These are phyloP conservation scores for Alosa sapidissima DNA, from an alignment of 2,797 vertebrate genomes.

Conservation along the genomic window DNA sequence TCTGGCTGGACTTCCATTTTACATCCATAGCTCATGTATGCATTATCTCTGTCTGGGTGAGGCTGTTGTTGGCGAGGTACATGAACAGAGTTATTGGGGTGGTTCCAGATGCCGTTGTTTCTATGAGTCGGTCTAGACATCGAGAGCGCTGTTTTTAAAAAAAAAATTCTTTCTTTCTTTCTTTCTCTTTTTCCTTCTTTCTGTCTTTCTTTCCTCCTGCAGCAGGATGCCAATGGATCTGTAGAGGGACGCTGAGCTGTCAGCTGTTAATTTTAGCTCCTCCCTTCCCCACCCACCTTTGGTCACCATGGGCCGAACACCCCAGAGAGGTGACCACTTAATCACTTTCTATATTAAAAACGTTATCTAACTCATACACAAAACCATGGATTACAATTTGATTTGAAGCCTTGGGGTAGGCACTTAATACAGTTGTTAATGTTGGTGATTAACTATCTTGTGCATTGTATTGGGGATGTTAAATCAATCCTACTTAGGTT, in stretches of 20 bases:
- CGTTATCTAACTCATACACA: background rate
- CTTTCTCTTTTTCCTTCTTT: background rate
- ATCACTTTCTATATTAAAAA: background rate
- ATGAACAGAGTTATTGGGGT: background rate
- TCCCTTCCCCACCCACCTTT: background rate
- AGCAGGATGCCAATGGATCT: slow-evolving; percentile 24
- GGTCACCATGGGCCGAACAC: slow-evolving; percentile 81
- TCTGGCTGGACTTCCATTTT: background rate
- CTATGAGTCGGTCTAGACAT: background rate
- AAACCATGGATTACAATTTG: background rate
- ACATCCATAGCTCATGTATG: background rate
- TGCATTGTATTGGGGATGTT: background rate
- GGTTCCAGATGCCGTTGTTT: background rate
- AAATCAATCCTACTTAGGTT: background rate
- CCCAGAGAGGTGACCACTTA: slow-evolving; percentile 78
- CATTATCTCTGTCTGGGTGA: background rate
- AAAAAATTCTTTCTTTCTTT: no score
- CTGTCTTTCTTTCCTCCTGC: slow-evolving; percentile 10
- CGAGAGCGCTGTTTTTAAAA: background rate
- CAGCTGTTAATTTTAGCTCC: background rate
- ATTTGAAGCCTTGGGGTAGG: slow-evolving; percentile 6
- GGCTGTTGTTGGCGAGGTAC: background rate
- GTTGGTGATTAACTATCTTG: background rate
- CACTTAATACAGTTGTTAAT: background rate
- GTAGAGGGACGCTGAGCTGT: background rate